These are phyloP conservation scores for Drosophila antonietae DNA, from an alignment of 2,888 invertebrate species.

Conservation along the genomic window DNA sequence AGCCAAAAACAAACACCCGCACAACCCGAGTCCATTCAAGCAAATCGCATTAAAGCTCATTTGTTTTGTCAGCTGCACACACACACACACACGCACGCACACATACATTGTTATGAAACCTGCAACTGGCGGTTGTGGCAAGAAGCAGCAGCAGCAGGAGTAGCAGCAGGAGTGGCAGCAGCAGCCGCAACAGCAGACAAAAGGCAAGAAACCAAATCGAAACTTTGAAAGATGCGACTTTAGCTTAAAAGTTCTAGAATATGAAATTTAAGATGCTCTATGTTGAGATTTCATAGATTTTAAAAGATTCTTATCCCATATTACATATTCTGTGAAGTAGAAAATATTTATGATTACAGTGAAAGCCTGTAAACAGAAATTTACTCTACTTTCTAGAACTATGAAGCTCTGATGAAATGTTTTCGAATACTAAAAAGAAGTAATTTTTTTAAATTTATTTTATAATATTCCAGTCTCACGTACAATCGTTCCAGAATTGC, in stretches of 20 bases:
- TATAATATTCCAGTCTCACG: no score
- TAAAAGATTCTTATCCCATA: not conserved
- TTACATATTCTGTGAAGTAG: no score
- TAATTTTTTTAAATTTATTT: no score
- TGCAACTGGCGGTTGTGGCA: conserved; percentile 23
- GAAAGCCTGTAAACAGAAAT: no score
- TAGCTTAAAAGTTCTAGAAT: not conserved
- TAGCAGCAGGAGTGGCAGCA: conserved; percentile 26
- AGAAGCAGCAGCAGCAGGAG: conserved; percentile 4
- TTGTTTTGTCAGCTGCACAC: conserved; percentile 83
- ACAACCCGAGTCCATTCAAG: conserved; percentile 67
- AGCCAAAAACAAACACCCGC: conserved; percentile 61
- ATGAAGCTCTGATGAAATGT: no score
- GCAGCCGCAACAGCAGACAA: conserved; percentile 26
- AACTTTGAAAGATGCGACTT: conserved; percentile 29
- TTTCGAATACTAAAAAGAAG: no score
- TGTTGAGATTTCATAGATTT: no score
- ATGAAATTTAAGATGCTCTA: conserved; percentile 15
- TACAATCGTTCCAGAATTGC: no score
- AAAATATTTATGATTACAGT: no score
- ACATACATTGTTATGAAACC: not conserved
- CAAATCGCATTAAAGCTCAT: conserved; percentile 81
- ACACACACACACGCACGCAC: conserved; percentile 15
- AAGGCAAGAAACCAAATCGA: conserved; percentile 30
- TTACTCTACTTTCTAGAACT: no score